Evolutionary conservation across 2,888 invertebrate genomes (phyloP).

Genomic region (Agriopis aurantiaria): DNA sequence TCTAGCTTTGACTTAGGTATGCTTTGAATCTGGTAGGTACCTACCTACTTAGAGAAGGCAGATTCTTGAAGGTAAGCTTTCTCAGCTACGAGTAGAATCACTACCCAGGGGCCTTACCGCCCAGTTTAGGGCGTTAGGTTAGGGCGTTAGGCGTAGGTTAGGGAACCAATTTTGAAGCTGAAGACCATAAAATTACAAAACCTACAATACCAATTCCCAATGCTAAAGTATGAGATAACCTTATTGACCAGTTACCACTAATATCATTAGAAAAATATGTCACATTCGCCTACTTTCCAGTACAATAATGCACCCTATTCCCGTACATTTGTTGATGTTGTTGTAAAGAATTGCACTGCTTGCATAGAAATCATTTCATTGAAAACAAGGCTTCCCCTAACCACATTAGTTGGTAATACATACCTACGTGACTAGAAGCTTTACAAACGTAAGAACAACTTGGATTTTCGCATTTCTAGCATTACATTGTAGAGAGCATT

Average conservation of each 20-base stretch:
- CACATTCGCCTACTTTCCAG: background rate
- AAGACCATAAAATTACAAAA: background rate
- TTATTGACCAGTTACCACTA: constrained; percentile 9
- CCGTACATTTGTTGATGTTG: background rate
- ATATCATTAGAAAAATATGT: constrained; percentile 31
- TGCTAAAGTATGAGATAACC: background rate
- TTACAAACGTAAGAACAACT: constrained; percentile 31
- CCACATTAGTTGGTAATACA: constrained; percentile 37
- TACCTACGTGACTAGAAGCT: constrained; percentile 28
- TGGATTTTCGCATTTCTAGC: background rate
- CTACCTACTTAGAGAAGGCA: background rate
- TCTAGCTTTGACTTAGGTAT: background rate
- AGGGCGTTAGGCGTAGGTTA: too few species aligned
- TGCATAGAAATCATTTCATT: constrained; percentile 28
- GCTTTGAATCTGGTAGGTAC: too few species aligned
- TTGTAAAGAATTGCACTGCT: constrained; percentile 3
- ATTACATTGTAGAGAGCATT: background rate
- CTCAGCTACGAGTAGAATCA: too few species aligned
- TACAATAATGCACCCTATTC: constrained; percentile 6
- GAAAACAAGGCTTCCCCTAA: constrained; percentile 41
- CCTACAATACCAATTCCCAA: background rate
- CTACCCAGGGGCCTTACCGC: too few species aligned
- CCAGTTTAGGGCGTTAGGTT: too few species aligned
- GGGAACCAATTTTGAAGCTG: too few species aligned
- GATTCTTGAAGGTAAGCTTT: background rate